phyloP scores from a whole-genome alignment of 92 coral and sea anemone genomes.

The Palythoa caribaeorum region DNA sequence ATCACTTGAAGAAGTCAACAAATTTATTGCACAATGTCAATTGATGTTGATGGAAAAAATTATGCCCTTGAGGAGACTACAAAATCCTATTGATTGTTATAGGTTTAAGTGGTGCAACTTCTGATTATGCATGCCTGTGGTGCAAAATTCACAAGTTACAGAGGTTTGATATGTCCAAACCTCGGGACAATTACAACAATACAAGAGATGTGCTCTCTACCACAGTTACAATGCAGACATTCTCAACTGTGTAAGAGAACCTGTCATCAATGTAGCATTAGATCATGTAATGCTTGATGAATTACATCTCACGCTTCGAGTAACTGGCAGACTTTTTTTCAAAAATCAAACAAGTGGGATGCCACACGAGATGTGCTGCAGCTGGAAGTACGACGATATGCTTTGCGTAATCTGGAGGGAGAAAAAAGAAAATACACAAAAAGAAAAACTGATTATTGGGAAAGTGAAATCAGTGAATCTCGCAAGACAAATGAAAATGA shows the following conservation, averaged over 20 bases:
- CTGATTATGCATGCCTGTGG: conserved; percentile 55
- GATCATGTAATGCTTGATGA: conserved; percentile 71
- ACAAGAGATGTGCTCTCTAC: background rate
- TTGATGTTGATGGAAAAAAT: conserved; percentile 41
- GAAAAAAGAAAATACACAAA: conserved; percentile 9
- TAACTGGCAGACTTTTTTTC: conserved; percentile 71
- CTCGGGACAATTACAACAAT: conserved; percentile 35
- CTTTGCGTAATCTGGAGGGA: background rate
- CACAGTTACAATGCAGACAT: conserved; percentile 24
- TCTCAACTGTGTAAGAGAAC: conserved; percentile 50
- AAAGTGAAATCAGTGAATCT: background rate
- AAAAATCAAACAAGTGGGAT: conserved; percentile 60
- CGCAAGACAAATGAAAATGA: background rate
- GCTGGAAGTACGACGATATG: conserved; percentile 1
- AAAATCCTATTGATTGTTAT: conserved; percentile 46
- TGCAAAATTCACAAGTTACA: conserved; percentile 50
- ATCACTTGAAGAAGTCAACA: conserved; percentile 52
- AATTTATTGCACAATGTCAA: conserved; percentile 9
- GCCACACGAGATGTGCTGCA: conserved; percentile 7
- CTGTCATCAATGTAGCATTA: conserved; percentile 53
- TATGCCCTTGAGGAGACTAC: conserved; percentile 46
- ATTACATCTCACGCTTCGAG: conserved; percentile 68
- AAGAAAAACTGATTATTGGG: conserved; percentile 2
- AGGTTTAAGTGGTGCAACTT: conserved; percentile 62
- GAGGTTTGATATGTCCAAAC: conserved; percentile 60